These are phyloP conservation scores for Heliconius himera DNA, from an alignment of 1,140 invertebrate genomes.

Conservation along the genomic window DNA sequence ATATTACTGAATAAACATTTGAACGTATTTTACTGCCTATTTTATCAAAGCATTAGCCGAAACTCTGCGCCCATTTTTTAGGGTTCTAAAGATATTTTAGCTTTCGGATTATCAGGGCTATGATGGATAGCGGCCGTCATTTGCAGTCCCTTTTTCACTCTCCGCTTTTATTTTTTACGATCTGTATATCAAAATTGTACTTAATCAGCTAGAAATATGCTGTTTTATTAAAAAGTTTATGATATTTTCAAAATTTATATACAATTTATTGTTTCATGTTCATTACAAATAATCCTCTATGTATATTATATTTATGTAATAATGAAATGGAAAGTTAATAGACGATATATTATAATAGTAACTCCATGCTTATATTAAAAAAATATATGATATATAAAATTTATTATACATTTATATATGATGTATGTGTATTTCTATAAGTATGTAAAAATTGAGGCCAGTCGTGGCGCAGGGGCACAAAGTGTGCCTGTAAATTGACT, in stretches of 20 bases:
- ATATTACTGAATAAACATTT: not conserved
- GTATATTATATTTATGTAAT: too few relatives aligned
- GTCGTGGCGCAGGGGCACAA: too few relatives aligned
- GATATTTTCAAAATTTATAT: too few relatives aligned
- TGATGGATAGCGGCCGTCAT: constrained; percentile 33
- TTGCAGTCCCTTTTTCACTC: constrained; percentile 29
- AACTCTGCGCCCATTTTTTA: constrained; percentile 24
- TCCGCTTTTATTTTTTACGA: constrained; percentile 23
- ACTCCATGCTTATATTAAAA: too few relatives aligned
- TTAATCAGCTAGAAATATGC: constrained; percentile 2
- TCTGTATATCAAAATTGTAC: constrained; percentile 19
- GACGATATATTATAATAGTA: too few relatives aligned
- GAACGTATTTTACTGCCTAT: constrained; percentile 6
- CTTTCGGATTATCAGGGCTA: constrained; percentile 34
- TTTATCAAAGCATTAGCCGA: constrained; percentile 15
- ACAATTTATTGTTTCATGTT: too few relatives aligned
- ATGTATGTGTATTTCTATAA: too few relatives aligned
- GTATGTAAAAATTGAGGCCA: not conserved
- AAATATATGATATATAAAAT: too few relatives aligned
- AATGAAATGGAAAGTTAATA: too few relatives aligned
- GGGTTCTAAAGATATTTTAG: constrained; percentile 26
- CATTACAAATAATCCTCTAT: too few relatives aligned
- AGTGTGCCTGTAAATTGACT: too few relatives aligned
- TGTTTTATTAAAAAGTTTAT: constrained; percentile 2
- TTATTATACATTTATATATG: too few relatives aligned